Percentiles rank a stretch among this genome's conserved stretches.
Conservation (phyloP, 2,888 invertebrate genomes). For the Drosophila incognita region DNA sequence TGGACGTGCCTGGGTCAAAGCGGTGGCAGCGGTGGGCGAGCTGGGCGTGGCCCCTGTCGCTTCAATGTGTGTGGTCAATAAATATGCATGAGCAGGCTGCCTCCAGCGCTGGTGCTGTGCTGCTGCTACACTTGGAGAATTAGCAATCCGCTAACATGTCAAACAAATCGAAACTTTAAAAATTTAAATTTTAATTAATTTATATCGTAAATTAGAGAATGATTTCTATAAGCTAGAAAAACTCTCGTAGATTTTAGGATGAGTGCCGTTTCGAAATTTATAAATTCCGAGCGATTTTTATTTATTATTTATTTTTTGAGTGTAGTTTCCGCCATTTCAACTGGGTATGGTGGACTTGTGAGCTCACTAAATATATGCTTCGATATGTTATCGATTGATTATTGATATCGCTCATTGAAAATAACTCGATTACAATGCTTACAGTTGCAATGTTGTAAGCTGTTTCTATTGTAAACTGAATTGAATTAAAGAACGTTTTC, state of each 20-base stretch:
- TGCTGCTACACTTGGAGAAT: background rate
- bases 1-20: conserved; percentile 29
- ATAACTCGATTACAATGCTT: background rate
- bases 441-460: background rate
- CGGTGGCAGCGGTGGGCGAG: conserved; percentile 2
- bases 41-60: conserved; percentile 48
- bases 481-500: background rate
- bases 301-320: background rate
- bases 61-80: conserved; percentile 68
- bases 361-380: conserved; percentile 22
- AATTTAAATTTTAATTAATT: background rate
- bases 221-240: background rate
- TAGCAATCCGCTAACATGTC: background rate
- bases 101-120: conserved; percentile 1
- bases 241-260: background rate
- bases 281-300: background rate
- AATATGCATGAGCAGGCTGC: conserved; percentile 65
- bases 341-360: conserved; percentile 9
- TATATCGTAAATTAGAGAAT: background rate
- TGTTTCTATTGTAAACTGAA: background rate
- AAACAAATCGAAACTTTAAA: accelerated
- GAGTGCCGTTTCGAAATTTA: background rate
- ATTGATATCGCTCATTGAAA: background rate
- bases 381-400: conserved; percentile 27
- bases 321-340: background rate